These are phyloP conservation scores for Geotrupes spiniger DNA, from an alignment of 2,888 invertebrate genomes.

Conservation along the genomic window DNA sequence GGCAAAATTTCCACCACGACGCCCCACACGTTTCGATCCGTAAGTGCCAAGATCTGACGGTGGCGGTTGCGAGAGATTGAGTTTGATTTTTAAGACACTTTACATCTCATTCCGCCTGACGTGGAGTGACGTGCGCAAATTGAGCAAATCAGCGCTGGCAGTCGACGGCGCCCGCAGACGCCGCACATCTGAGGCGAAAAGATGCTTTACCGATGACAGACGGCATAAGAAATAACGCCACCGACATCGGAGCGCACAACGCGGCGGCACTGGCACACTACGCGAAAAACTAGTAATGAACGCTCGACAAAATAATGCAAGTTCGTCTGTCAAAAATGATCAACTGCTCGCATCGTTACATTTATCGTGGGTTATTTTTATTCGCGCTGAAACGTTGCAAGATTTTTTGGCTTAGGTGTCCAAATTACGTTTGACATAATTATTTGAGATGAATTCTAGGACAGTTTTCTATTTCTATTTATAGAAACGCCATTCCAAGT, in stretches of 20 bases:
- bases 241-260: slow-evolving; percentile 8
- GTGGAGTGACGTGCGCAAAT: slow-evolving; percentile 49
- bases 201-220: slow-evolving; percentile 18
- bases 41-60: slow-evolving; percentile 39
- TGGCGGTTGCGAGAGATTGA: slow-evolving; percentile 37
- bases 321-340: slow-evolving; percentile 20
- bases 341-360: slow-evolving; percentile 9
- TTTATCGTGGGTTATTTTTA: too few relatives aligned
- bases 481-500: too few relatives aligned
- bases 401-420: too few relatives aligned
- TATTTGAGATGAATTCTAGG: too few relatives aligned
- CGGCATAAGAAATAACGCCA: slow-evolving; percentile 18
- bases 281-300: slow-evolving; percentile 14
- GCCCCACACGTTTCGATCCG: slow-evolving; percentile 8
- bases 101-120: slow-evolving; percentile 48
- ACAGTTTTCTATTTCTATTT: too few relatives aligned
- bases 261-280: slow-evolving; percentile 8
- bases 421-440: too few relatives aligned
- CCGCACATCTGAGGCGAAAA: slow-evolving; percentile 15
- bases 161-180: slow-evolving; percentile 13
- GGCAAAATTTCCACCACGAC: not conserved
- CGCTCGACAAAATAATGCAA: slow-evolving; percentile 17
- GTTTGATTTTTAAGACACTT: slow-evolving; percentile 51
- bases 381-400: too few relatives aligned
- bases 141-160: slow-evolving; percentile 50